These are phyloP conservation scores for Zaprionus camerounensis DNA, from an alignment of 1,140 invertebrate genomes.

Conservation along the genomic window DNA sequence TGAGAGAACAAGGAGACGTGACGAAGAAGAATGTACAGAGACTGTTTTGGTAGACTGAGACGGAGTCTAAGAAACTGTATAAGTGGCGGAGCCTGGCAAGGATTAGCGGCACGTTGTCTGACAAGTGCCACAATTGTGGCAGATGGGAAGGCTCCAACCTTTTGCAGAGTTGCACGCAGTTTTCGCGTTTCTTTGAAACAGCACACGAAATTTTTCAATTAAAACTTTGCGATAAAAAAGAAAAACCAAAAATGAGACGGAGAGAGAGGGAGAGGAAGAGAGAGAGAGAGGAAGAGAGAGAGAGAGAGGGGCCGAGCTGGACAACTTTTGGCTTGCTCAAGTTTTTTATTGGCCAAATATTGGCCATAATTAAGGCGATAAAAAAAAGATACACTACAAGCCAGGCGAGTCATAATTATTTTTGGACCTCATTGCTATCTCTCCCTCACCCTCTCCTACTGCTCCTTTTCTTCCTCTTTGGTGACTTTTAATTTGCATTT, in stretches of 20 bases:
- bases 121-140: constrained; percentile 19
- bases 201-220: constrained; percentile 65
- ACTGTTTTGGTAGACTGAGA: background rate
- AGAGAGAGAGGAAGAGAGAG: background rate
- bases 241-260: background rate
- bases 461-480: constrained; percentile 7
- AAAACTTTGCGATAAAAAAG: constrained; percentile 58
- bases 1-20: constrained; percentile 18
- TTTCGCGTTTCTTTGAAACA: constrained; percentile 28
- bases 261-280: no score
- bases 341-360: constrained; percentile 71
- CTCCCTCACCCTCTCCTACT: background rate
- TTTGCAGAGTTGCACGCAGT: constrained; percentile 45
- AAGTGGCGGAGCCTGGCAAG: constrained; percentile 10
- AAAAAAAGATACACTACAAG: constrained; percentile 42
- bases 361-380: constrained; percentile 76
- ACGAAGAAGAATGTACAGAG: constrained; percentile 4
- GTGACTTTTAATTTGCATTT: constrained; percentile 77
- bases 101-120: constrained; percentile 30
- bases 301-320: constrained; percentile 7
- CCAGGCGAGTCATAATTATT: constrained; percentile 60
- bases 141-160: constrained; percentile 3
- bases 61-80: background rate
- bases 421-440: constrained; percentile 2
- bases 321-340: constrained; percentile 45